Evolutionary conservation across 2,888 invertebrate genomes (phyloP), one percentile per base, ranked within the genome.

Genomic region (Pegoplata infirma): DNA sequence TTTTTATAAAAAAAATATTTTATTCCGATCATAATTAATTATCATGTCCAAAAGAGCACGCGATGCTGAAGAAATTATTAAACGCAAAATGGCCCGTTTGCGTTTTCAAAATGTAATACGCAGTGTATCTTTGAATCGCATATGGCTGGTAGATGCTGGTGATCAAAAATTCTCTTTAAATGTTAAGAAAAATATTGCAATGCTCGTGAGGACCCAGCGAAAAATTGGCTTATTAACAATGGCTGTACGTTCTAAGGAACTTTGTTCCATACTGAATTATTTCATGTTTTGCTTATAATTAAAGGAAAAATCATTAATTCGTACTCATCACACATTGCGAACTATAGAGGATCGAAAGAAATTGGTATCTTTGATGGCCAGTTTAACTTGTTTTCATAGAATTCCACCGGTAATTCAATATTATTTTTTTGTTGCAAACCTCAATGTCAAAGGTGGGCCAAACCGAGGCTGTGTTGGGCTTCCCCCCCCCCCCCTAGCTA

Each of bases 231-330:
- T 91, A 46, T 84, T 92, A 32, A 90, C 86, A 28, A 87, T 91
- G 69, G 90, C 87, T 80, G 92, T 92, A 81, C 72, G 81, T 80
- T 80, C 1, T 28, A 63, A 40, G n/a, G 82, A 66, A 25, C 12
- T 17, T 6, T 32, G 1, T 32, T 32, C 7, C 28, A 32, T 32
- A 10, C 5, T 23, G 23, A 28, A 51, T 17, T 68, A n/a, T n/a
- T 47, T 51, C 8, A 51, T 23, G 7, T 14, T 78, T 84, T n/a
- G n/a, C n/a, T n/a, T n/a, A n/a, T n/a, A n/a, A n/a, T n/a, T 84
- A 7, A 83, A 93, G 92, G 93, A 93, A 83, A 93, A 93, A 90
- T 88, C 91, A 0, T 87, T 94, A 12, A 86, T 94, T 56, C 91
- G 91, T 71, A 93, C 92, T 81, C 90, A 90, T 2, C 91, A 91